Evolutionary conservation across 2,113 vertebrate species (phyloP).

Genomic region (Andinoacara biseriatus): DNA sequence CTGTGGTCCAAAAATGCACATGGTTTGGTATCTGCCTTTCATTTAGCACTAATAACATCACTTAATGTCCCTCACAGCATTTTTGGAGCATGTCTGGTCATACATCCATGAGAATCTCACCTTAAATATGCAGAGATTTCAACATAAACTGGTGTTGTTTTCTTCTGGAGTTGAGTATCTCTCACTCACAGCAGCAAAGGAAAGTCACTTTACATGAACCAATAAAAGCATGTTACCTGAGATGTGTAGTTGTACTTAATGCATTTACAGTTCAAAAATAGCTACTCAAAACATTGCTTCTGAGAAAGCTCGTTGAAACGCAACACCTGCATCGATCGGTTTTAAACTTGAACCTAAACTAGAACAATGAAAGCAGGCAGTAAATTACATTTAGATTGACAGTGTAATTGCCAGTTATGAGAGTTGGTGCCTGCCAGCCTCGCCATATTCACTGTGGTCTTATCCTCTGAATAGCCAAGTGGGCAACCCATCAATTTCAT

Average conservation of each 20-base stretch:
- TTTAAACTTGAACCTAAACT: slow-evolving; percentile 3
- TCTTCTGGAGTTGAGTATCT: not conserved
- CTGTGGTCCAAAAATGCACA: not conserved
- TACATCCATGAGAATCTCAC: not conserved
- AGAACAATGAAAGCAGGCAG: not conserved
- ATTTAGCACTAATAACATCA: not conserved
- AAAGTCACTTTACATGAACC: not conserved
- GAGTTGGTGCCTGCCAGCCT: not conserved
- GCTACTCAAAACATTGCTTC: not conserved
- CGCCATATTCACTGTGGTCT: not conserved
- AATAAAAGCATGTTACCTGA: not conserved
- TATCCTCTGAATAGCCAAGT: not conserved
- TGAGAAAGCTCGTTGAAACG: not conserved
- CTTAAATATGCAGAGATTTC: not conserved
- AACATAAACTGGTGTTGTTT: not conserved
- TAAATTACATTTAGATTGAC: slow-evolving; percentile 17
- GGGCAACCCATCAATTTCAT: not conserved
- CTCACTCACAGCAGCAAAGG: not conserved
- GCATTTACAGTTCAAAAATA: not conserved
- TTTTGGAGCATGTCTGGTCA: not conserved
- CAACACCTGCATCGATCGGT: not conserved
- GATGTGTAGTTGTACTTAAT: not conserved
- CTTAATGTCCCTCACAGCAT: not conserved
- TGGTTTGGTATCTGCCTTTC: not conserved
- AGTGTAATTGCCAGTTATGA: not conserved